Percentiles rank a stretch among this genome's conserved stretches.
Conservation (phyloP, 2,797 vertebrate species). For the Champsocephalus esox region DNA sequence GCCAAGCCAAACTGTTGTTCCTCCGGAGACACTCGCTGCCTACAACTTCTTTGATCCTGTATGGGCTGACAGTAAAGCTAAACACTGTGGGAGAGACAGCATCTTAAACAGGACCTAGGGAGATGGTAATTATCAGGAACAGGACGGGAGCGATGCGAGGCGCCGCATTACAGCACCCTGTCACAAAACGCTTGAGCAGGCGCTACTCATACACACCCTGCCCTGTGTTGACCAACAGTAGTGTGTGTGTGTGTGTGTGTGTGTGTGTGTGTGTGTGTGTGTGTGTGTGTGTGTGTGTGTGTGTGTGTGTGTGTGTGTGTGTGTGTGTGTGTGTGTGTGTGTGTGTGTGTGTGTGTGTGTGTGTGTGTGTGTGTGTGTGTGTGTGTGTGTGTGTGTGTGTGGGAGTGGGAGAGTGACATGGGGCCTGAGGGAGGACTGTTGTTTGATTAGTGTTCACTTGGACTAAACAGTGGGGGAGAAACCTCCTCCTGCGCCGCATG, state of each 20-base stretch:
- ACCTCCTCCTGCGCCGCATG: conserved; percentile 41
- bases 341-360: neutral
- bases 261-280: neutral
- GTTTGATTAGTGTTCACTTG: conserved; percentile 38
- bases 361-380: conserved; percentile 2
- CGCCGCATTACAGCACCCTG: conserved; percentile 53
- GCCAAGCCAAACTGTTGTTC: conserved; percentile 47
- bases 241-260: conserved; percentile 4
- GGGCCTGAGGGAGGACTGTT: neutral
- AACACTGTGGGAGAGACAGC: conserved; percentile 36
- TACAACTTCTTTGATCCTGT: conserved; percentile 53
- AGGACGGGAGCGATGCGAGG: conserved; percentile 60
- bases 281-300: neutral
- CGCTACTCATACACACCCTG: conserved; percentile 31
- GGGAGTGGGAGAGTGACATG: neutral
- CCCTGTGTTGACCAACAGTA: conserved; percentile 37
- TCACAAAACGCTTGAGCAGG: conserved; percentile 63
- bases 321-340: neutral
- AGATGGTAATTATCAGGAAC: conserved; percentile 74
- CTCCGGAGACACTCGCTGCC: conserved; percentile 26
- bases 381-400: conserved; percentile 1
- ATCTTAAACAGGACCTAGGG: conserved; percentile 52
- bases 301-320: conserved; percentile 4
- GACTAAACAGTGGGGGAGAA: conserved; percentile 45
- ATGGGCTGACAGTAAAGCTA: conserved; percentile 43